Evolutionary conservation across 2,888 invertebrate genomes (phyloP), one percentile per base, ranked within the genome.

Genomic region (Leptopilina myrica): DNA sequence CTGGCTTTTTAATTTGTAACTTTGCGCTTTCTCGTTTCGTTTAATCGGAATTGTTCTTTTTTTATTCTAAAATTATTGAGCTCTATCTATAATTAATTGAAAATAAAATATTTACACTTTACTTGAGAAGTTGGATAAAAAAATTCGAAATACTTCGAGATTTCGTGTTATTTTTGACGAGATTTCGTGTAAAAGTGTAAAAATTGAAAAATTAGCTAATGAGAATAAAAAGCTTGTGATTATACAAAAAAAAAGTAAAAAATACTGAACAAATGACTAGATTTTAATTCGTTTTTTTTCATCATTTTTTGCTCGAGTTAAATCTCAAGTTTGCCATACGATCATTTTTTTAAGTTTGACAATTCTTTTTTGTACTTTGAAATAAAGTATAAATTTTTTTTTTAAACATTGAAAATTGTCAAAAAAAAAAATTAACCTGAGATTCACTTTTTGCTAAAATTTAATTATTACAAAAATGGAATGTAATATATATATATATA

Each of bases 401-500:
- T 33, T 33, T 33, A 5, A 4, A 26, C 26, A 2, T 26, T 26
- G 26, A 26, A 26, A 26, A 20, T 33, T 4, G 49, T 49, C 49
- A 49, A 11, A 49, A 43, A 9, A 49, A 2, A 11, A 49, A 11
- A 49, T 12, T 11, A 11, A 49, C 49, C 49, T 49, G 49, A 49
- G 49, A 49, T 49, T 49, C 11, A 49, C 9, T 49, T 49, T 43
- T 43, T 43, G 11, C 11, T 8, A 49, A 46, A 9, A 9, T 8
- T 83, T 83, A 80, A 80, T 83, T 83, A 79, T 80, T 86, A 85
- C 84, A 85, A 79, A 80, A 84, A 82, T 86, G 84, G 85, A 88
- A 88, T 84, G 81, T 84, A 84, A 79, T 80, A 81, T 12, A 8
- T 43, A 79, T 80, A 81, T 12, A 8, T 43, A 20, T 20, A 20